Evolutionary conservation across 2,113 vertebrate genomes (phyloP).

Genomic region (Rutilus rutilus): DNA sequence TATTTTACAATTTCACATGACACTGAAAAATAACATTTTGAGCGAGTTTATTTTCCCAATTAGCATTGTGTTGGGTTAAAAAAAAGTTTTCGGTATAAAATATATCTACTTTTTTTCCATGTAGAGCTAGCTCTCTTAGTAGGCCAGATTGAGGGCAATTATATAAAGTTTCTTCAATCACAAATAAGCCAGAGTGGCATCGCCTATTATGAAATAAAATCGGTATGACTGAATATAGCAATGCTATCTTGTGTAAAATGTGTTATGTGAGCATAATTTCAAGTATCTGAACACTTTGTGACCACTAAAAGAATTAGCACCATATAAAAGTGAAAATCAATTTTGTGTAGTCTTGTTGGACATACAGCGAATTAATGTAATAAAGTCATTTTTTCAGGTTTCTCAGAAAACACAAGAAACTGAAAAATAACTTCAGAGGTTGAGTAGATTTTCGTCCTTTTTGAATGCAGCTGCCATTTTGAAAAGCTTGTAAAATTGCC

Average conservation of each 20-base stretch:
- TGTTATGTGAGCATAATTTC: neutral
- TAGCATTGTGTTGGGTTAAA: neutral
- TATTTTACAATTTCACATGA: neutral
- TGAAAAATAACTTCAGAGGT: no score
- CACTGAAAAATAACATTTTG: neutral
- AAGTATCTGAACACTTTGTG: neutral
- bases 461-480: no score
- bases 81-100: neutral
- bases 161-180: neutral
- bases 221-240: neutral
- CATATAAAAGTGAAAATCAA: neutral
- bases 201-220: neutral
- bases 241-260: neutral
- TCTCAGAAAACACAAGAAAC: no score
- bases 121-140: neutral
- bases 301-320: neutral
- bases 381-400: neutral
- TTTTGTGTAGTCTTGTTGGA: neutral
- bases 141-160: neutral
- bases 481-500: no score
- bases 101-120: neutral
- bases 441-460: no score
- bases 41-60: neutral
- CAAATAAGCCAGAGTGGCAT: neutral
- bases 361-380: neutral